Conservation (phyloP, 2,888 invertebrate genomes). For the Spisula solida region DNA sequence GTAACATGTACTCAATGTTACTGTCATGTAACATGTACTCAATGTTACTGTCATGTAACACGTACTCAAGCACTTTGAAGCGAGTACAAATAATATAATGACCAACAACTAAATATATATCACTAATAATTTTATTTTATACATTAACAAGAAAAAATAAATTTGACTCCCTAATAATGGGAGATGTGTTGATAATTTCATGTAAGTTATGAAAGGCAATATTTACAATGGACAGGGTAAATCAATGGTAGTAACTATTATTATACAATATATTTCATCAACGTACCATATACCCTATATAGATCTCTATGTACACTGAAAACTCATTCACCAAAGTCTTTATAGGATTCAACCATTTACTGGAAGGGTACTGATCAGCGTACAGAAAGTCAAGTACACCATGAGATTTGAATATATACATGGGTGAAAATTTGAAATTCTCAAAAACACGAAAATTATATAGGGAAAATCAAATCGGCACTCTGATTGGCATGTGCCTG, state of each 20-base stretch:
- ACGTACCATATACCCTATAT: neutral
- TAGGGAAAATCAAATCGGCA: no score
- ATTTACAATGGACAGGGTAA: slow-evolving; percentile 3
- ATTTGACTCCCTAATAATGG: neutral
- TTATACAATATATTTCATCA: neutral
- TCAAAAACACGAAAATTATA: no score
- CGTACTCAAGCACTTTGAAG: neutral
- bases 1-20: neutral
- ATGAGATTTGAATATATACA: no score
- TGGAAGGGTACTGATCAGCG: neutral
- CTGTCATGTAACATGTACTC: no score
- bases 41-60: neutral
- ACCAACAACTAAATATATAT: neutral
- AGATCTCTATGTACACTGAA: neutral
- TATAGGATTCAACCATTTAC: neutral
- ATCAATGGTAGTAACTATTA: neutral
- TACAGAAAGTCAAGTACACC: neutral
- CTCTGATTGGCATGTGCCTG: no score
- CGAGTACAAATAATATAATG: neutral
- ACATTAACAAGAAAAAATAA: slow-evolving; percentile 7
- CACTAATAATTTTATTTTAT: slow-evolving; percentile 20
- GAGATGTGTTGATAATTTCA: neutral
- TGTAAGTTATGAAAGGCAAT: slow-evolving; percentile 20
- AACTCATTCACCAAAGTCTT: neutral
- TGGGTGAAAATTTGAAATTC: no score